These are phyloP conservation scores for Brachionus rotundiformis DNA, from an alignment of 1,140 invertebrate species.

Conservation along the genomic window DNA sequence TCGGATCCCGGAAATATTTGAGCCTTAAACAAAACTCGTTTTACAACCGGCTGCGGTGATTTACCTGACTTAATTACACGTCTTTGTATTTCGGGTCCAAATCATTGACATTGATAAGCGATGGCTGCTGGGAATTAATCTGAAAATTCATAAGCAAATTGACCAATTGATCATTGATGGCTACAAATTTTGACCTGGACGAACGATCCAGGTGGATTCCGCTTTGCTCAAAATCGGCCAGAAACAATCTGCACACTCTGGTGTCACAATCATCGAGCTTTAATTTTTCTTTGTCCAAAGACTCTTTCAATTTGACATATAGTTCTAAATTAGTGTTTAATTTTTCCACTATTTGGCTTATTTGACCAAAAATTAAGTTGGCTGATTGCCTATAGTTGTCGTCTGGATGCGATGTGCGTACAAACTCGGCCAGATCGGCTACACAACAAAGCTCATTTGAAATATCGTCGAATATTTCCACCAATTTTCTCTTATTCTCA, in stretches of 20 bases:
- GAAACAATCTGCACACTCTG: conserved; percentile 82
- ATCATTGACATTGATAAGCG: not conserved
- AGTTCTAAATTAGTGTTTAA: conserved; percentile 74
- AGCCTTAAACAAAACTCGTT: not conserved
- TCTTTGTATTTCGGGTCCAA: not conserved
- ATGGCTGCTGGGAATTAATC: conserved; percentile 43
- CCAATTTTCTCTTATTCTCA: conserved; percentile 66
- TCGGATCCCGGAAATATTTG: conserved; percentile 21
- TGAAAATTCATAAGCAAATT: conserved; percentile 49
- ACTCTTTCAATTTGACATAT: conserved; percentile 74
- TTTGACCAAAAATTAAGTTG: conserved; percentile 74
- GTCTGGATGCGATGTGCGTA: conserved; percentile 84
- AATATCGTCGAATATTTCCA: conserved; percentile 88
- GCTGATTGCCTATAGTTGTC: conserved; percentile 75
- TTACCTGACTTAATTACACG: not conserved
- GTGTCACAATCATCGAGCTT: conserved; percentile 72
- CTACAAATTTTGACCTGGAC: conserved; percentile 26
- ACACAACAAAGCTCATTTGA: conserved; percentile 89
- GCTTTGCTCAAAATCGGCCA: conserved; percentile 94
- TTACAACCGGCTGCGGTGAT: not conserved
- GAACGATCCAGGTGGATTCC: conserved; percentile 77
- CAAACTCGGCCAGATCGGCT: conserved; percentile 91
- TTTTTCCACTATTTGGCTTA: conserved; percentile 86
- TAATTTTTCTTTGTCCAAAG: conserved; percentile 71
- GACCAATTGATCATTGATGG: conserved; percentile 25